These are phyloP conservation scores for Corythornis cristatus DNA, from an alignment of 2,113 vertebrate genomes.

Conservation along the genomic window DNA sequence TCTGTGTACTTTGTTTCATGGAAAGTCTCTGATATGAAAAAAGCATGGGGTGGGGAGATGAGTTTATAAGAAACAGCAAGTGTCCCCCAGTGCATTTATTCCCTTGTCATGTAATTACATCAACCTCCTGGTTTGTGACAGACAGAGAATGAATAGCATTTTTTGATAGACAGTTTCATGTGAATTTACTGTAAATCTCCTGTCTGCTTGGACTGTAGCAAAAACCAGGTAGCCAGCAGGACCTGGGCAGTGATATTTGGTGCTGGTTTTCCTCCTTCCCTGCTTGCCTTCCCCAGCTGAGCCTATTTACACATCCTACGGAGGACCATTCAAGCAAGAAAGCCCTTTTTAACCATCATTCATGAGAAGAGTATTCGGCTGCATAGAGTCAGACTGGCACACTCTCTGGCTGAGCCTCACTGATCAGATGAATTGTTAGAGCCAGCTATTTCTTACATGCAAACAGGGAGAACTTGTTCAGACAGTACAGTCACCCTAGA, in stretches of 20 bases:
- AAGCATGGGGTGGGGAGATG: background rate
- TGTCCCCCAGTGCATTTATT: background rate
- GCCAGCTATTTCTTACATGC: conserved; percentile 66
- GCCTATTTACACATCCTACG: background rate
- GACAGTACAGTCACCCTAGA: conserved; percentile 54
- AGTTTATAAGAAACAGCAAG: background rate
- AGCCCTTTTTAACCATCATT: conserved; percentile 60
- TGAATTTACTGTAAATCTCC: conserved; percentile 8
- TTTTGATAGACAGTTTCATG: conserved; percentile 28
- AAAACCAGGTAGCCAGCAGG: conserved; percentile 15
- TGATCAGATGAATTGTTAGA: conserved; percentile 67
- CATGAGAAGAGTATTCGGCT: conserved; percentile 61
- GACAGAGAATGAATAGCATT: background rate
- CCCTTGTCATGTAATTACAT: background rate
- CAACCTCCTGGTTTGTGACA: conserved; percentile 22
- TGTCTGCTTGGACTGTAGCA: background rate
- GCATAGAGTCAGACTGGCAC: conserved; percentile 41
- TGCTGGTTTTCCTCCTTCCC: background rate
- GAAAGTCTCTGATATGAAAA: background rate
- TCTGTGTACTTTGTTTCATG: background rate
- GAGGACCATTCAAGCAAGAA: conserved; percentile 65
- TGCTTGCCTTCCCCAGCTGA: background rate
- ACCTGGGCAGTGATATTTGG: background rate
- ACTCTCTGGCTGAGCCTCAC: conserved; percentile 55
- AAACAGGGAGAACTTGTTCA: conserved; percentile 73